phyloP scores from a whole-genome alignment of 2,797 vertebrate genomes.

The Oreortyx pictus region DNA sequence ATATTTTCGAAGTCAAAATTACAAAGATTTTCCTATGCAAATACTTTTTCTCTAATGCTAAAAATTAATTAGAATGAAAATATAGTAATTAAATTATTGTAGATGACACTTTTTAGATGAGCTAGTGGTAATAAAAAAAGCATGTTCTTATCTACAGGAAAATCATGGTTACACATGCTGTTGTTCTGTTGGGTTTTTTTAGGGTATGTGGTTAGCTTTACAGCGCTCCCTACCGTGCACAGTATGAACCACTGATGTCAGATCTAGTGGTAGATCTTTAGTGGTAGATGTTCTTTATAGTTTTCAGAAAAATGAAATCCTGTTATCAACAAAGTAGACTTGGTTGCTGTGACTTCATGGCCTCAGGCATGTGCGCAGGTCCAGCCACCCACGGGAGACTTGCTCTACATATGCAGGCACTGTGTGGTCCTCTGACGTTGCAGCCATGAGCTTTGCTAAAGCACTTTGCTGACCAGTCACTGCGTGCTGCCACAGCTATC shows the following conservation, averaged over 20 bases:
- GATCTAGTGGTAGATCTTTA: background rate
- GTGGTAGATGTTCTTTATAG: background rate
- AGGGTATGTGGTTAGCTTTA: background rate
- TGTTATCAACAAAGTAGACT: background rate
- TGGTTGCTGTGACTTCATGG: background rate
- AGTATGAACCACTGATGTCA: background rate
- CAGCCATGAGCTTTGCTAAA: background rate
- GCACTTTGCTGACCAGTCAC: background rate
- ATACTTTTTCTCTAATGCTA: background rate
- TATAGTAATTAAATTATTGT: slow-evolving; percentile 4
- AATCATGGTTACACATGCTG: background rate
- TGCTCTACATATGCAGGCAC: background rate
- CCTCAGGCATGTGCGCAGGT: too few species aligned
- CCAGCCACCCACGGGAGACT: background rate
- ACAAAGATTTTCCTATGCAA: slow-evolving; percentile 2
- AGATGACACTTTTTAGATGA: background rate
- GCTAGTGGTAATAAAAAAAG: background rate
- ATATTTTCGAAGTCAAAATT: background rate
- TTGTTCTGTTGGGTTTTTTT: background rate
- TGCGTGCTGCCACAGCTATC: background rate
- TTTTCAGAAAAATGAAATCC: background rate
- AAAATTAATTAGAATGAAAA: slow-evolving; percentile 18
- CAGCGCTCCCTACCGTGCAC: background rate
- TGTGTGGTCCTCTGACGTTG: fast-evolving
- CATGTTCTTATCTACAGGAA: background rate